Base-by-base conservation (phyloP, 2,797 vertebrate genomes). In the Morus bassanus region DNA sequence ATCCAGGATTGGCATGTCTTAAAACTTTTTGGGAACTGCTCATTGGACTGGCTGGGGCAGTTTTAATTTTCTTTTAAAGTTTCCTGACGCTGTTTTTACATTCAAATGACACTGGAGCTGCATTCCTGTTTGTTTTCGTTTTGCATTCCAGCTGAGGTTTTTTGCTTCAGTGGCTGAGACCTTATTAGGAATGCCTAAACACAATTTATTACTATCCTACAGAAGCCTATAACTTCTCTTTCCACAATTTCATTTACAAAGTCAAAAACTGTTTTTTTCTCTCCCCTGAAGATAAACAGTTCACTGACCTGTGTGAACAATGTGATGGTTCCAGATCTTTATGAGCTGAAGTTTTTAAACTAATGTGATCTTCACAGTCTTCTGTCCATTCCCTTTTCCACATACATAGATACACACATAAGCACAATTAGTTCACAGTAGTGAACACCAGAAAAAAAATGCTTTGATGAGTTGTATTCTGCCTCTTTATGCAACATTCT, bases 71-170 rank as follows among this genome's bases (percentile, higher is more conserved):
- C 12, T 4, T 81, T 60, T 87, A 70, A 91, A 88, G 59, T 89
- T 93, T 72, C 92, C 88, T 59, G 81, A 91, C 7, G 64, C 95
- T 95, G 81, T 94, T 96, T 96, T 94, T 48, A 89, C 85, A 95
- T 96, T 94, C 86, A 95, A 96, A 96, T 96, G 96, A 68, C 57
- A 45, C 67, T 69, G 88, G 86, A 93, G 84, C 33, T 83, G 68
- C 92, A 72, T 80, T 92, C 84, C 81, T 96, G 77, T 94, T 97
- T 97, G 94, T 93, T 97, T 96, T 96, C 92, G 78, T 93, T 96
- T 97, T 96, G 88, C 93, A 96, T 97, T 95, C 95, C 96, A 94
- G 68, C 64, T 65, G 64, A 94, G 81, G n/a, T 95, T 90, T 91
- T 96, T 95, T 93, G 75, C 86, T 89, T 82, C 18, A 8, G 88